Evolutionary conservation across 1,140 invertebrate species (phyloP), one percentile per base, ranked within the genome.

Genomic region (Microplitis demolitor): DNA sequence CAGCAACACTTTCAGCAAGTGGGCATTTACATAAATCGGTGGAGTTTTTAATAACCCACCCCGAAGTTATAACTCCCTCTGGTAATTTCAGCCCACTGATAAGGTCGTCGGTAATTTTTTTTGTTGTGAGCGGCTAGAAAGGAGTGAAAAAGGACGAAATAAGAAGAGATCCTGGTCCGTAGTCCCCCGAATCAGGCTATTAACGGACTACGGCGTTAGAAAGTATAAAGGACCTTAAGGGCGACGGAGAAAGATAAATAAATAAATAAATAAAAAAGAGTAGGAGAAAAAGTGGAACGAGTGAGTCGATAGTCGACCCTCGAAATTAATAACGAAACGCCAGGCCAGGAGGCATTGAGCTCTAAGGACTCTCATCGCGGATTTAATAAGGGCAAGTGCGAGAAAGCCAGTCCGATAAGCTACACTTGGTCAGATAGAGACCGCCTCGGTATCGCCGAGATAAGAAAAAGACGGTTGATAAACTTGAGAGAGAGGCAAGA

Each of bases 311-410:
- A 56, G 54, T 67, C 71, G 64, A 72, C 53, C 71, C 72, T 73
- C 61, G 72, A 73, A 73, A 73, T 73, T 73, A 73, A 73, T 73
- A 73, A 73, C 66, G 72, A 73, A 69, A 73, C 72, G 72, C 66
- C 60, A 67, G 66, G 66, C n/a, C 33, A 50, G 56, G 31, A 68
- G 66, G 72, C 66, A 69, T 73, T 68, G 60, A 69, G 58, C 66
- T 33, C 60, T 58, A 63, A 68, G 66, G 66, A 73, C 72, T 69
- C 72, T 64, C 66, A 69, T 73, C 60, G 72, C 72, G 72, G 72
- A 73, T 73, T 73, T 73, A 73, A 73, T 73, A 73, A 73, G 72
- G 69, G 66, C 72, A 73, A 73, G 72, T 69, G 72, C 60, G 66
- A 73, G 56, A 73, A 69, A 60, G 66, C 39, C 39, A 73, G 14